Conservation (phyloP, 2,888 invertebrate genomes). For the Epinotia ramella region DNA sequence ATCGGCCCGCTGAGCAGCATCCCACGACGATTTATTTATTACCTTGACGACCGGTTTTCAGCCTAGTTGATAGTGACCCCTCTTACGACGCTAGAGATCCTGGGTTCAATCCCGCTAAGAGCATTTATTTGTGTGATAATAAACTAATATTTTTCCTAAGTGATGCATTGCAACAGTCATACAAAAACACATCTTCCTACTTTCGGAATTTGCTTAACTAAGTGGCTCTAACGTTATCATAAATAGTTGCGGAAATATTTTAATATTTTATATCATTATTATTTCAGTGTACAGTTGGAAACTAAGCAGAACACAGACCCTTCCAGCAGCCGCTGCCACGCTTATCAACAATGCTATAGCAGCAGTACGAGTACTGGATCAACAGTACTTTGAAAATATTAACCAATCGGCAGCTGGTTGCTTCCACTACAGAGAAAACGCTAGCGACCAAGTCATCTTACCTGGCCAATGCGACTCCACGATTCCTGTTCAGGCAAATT, state of each 20-base stretch:
- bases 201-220: too few species aligned
- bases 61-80: neutral
- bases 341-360: constrained; percentile 59
- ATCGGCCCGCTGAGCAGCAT: too few species aligned
- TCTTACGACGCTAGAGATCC: too few species aligned
- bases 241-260: too few species aligned
- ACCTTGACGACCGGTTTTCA: neutral
- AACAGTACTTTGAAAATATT: constrained; percentile 59
- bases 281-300: constrained; percentile 68
- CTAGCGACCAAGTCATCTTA: constrained; percentile 62
- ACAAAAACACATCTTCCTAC: too few species aligned
- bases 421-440: constrained; percentile 70
- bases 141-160: too few species aligned
- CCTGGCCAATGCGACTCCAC: constrained; percentile 71
- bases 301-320: constrained; percentile 61
- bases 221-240: too few species aligned
- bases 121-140: too few species aligned
- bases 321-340: constrained; percentile 50
- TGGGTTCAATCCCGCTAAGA: too few species aligned
- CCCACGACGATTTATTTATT: too few species aligned
- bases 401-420: constrained; percentile 66
- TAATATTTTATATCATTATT: neutral
- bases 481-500: constrained; percentile 63
- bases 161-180: too few species aligned
- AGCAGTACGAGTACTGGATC: constrained; percentile 58